Conservation (phyloP, 1,140 invertebrate species). For the Archivesica marissinica region DNA sequence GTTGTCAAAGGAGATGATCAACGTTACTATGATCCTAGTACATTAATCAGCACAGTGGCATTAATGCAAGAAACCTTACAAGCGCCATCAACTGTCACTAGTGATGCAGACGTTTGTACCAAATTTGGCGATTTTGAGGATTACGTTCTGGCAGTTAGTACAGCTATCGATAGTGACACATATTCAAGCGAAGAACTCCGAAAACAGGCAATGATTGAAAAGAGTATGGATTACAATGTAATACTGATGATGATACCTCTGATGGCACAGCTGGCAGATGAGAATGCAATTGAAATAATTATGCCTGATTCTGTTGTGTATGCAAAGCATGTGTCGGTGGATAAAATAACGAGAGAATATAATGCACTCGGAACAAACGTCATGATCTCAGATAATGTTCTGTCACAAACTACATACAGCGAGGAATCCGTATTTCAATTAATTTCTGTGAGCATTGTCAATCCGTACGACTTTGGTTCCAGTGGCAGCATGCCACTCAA, state of each 20-base stretch:
- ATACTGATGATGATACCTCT: conserved; percentile 28
- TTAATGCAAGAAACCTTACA: conserved; percentile 70
- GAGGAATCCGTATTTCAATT: conserved; percentile 68
- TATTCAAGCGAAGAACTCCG: conserved; percentile 35
- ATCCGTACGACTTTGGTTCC: conserved; percentile 75
- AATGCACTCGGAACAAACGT: conserved; percentile 54
- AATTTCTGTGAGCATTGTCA: conserved; percentile 51
- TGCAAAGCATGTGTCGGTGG: conserved; percentile 4
- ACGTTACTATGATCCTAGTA: conserved; percentile 64
- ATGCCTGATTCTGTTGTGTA: not conserved
- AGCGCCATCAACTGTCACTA: not conserved
- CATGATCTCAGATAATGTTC: conserved; percentile 15
- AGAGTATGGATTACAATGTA: conserved; percentile 4
- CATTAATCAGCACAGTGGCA: conserved; percentile 64
- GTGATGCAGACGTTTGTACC: not conserved
- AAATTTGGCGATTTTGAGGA: conserved; percentile 23
- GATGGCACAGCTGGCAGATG: not conserved
- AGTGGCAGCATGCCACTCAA: conserved; percentile 22
- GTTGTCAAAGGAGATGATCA: conserved; percentile 62
- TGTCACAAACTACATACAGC: conserved; percentile 24
- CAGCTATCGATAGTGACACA: conserved; percentile 23
- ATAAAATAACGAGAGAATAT: conserved; percentile 32
- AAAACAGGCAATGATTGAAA: conserved; percentile 5
- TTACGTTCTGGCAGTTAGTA: conserved; percentile 54
- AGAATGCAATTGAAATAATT: not conserved